Evolutionary conservation across 2,888 invertebrate genomes (phyloP).

Genomic region (Calameuta pallipes): DNA sequence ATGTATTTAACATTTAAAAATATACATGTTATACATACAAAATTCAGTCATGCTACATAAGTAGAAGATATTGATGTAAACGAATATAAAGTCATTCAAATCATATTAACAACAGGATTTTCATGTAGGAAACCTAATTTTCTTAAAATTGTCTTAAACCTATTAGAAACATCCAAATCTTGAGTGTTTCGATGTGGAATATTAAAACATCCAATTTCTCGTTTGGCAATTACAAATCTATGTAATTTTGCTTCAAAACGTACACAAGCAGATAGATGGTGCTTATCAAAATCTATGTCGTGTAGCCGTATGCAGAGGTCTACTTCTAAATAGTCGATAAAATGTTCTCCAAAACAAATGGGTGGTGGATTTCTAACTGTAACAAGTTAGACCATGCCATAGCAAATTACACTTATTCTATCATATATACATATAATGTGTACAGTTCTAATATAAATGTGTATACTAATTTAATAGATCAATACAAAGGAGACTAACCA

Average conservation of each 20-base stretch:
- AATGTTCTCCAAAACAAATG: constrained; percentile 48
- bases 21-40: no score
- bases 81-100: constrained; percentile 8
- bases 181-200: constrained; percentile 16
- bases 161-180: neutral
- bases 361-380: constrained; percentile 57
- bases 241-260: constrained; percentile 36
- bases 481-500: constrained; percentile 35
- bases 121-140: constrained; percentile 18
- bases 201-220: constrained; percentile 46
- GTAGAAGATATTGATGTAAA: no score
- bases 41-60: no score
- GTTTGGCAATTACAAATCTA: constrained; percentile 25
- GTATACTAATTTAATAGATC: no score
- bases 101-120: constrained; percentile 22
- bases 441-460: no score
- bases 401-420: neutral
- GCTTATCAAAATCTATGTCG: constrained; percentile 38
- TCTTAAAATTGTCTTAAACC: neutral
- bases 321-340: constrained; percentile 40
- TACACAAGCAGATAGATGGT: constrained; percentile 46
- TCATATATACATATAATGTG: neutral
- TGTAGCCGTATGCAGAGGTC: constrained; percentile 48
- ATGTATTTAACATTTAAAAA: no score
- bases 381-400: neutral